A percentile compares a stretch with the other conserved stretches of the same genome.
These are phyloP conservation scores for Bimastos eiseni DNA, from an alignment of 2,888 invertebrate genomes.

Conservation along the genomic window DNA sequence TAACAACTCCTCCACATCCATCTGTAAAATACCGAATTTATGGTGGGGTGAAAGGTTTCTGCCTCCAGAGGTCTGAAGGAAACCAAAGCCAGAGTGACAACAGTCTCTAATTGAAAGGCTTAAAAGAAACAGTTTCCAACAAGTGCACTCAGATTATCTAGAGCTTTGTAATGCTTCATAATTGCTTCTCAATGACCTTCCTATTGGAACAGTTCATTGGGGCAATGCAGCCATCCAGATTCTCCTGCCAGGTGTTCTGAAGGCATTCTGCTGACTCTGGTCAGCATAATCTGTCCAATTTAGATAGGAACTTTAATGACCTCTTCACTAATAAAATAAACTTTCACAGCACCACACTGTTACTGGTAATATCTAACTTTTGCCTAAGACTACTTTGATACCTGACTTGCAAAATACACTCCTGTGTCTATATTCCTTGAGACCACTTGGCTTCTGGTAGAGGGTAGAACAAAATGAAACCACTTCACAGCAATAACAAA, in stretches of 20 bases:
- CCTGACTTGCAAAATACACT: neutral
- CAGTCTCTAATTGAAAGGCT: neutral
- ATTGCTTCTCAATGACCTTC: neutral
- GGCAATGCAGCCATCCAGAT: neutral
- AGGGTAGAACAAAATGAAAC: neutral
- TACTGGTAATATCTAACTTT: no score
- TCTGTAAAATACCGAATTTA: neutral
- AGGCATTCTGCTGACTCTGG: neutral
- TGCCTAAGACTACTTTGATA: no score
- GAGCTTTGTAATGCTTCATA: neutral
- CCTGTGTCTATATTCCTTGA: neutral
- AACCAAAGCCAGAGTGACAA: neutral
- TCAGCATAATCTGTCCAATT: neutral
- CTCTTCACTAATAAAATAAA: neutral
- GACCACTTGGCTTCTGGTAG: neutral
- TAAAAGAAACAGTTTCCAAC: neutral
- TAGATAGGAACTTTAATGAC: neutral
- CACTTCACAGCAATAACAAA: neutral
- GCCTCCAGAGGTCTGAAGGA: neutral
- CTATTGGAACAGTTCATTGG: neutral
- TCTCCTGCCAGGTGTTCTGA: no score
- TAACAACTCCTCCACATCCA: neutral
- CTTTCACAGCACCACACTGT: neutral
- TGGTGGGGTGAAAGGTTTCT: neutral
- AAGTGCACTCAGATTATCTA: neutral